Evolutionary conservation across 2,797 vertebrate genomes (phyloP), one percentile per base, ranked within the genome.

Genomic region (Urocyon cinereoargenteus): DNA sequence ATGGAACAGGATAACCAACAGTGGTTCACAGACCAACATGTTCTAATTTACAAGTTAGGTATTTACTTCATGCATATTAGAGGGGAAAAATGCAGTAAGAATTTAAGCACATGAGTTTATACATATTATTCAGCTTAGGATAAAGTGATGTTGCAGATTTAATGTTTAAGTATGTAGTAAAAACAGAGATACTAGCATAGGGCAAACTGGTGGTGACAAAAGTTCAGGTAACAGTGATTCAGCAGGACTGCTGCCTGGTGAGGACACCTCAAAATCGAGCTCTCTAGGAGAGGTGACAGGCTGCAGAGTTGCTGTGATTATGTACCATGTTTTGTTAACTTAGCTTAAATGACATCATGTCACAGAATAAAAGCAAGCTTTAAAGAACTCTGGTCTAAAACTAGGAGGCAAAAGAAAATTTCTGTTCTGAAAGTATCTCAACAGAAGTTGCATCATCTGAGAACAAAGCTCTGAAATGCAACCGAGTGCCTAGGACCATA

Each of bases 351-450:
- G 49, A 57, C 21, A 87, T 53, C 70, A 9, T 26, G 15, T 34
- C 6, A 16, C 8, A 10, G 49, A 59, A 93, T 57, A 18, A 55
- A 86, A 57, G 26, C 16, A 59, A 82, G 34, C 45, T 40, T 86
- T 77, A 68, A 61, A 89, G 84, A 79, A 75, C 53, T 16, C 53
- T 53, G 59, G 49, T 66, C 49, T 62, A 66, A 86, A 85, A 82
- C 24, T 6, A 79, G 24, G 49, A 64, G 7, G 40, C 62, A 53
- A 55, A 53, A 77, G 24, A 40, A 36, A 89, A 49, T 26, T 9
- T 55, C 64, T 49, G 9, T 19, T 49, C 79, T 21, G 53, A 89
- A 91, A 73, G 40, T 16, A 3, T 8, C 34, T 86, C 72, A 36
- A 49, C n/a, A n/a, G 6, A 62, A 61, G 66, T 49, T n/a, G 62